Conservation (phyloP, 2,113 vertebrate species). For the Colossoma macropomum region DNA sequence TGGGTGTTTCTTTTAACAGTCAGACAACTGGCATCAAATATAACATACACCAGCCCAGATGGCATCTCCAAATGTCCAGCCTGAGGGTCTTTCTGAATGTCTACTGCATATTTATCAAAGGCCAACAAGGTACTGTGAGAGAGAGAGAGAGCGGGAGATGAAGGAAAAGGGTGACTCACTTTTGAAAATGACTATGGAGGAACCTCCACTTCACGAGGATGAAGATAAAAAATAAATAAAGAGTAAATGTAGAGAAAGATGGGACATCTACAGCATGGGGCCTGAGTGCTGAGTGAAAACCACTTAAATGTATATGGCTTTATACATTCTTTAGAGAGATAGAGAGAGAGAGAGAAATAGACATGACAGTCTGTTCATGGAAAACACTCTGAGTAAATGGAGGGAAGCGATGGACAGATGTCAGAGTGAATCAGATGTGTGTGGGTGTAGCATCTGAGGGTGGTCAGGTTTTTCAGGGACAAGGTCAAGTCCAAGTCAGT, state of each 20-base stretch:
- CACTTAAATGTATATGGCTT: background rate
- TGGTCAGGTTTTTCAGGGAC: too few species aligned
- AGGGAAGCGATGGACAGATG: background rate
- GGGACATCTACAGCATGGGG: background rate
- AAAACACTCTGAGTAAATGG: background rate
- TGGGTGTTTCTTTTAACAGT: too few species aligned
- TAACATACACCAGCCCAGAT: background rate
- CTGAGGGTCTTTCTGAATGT: background rate
- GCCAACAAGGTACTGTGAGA: background rate
- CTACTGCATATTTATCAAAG: background rate
- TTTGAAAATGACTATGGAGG: background rate
- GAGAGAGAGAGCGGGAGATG: too few species aligned
- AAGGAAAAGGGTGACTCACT: background rate
- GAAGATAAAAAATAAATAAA: too few species aligned
- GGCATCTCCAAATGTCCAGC: background rate
- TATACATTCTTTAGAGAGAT: background rate
- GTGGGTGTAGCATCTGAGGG: too few species aligned
- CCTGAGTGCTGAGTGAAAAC: background rate
- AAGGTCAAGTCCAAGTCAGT: too few species aligned
- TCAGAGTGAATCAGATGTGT: too few species aligned
- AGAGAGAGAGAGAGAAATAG: background rate
- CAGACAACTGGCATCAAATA: background rate
- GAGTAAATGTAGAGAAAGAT: background rate
- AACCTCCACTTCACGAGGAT: background rate
- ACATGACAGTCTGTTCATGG: too few species aligned